Base-by-base conservation (phyloP, 2,888 invertebrate genomes). In the Scaeva pyrastri region DNA sequence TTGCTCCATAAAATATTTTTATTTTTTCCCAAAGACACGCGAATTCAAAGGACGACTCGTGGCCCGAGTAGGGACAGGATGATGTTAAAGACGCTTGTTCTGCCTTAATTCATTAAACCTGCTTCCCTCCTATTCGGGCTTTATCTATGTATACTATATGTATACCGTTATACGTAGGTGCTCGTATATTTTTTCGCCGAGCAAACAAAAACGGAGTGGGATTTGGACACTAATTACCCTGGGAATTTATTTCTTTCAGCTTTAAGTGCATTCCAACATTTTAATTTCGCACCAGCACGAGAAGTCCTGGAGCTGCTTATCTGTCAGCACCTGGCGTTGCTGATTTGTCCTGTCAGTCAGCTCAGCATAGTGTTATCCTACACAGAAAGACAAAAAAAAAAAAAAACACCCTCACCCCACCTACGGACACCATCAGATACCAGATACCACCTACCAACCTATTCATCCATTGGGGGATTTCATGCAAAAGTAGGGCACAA, bases 261-360 rank as follows among this genome's bases (percentile, higher is more conserved):
- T 77, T 74, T 78, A 78, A 82, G 82, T 77, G 82, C 86, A 86
- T 86, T 86, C 82, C 86, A 55, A 82, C 77, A 82, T 82, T 86
- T 86, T 86, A 86, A 86, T 85, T 77, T 81, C 73, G 56, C 78
- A 45, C 60, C 26, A 72, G 48, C 62, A 48, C 71, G 66, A 60
- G 14, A 75, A 66, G 64, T 43, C 64, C 62, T 64, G 55, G 55
- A 82, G 70, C 72, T 71, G 74, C 62, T 84, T 79, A 75, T 72
- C 74, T 71, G 56, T 79, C 84, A 84, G 74, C 84, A 84, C 58
- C 74, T 79, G 78, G 70, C 52, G 62, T 55, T 74, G 78, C 50
- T 78, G 83, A 83, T 84, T 84, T 66, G 79, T 79, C 58, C 79
- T 79, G 84, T 75, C 84, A 78, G 79, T 78, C 84, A 79, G 79